Evolutionary conservation across 2,888 invertebrate species (phyloP).

Genomic region (Lacanobia wlatinum): DNA sequence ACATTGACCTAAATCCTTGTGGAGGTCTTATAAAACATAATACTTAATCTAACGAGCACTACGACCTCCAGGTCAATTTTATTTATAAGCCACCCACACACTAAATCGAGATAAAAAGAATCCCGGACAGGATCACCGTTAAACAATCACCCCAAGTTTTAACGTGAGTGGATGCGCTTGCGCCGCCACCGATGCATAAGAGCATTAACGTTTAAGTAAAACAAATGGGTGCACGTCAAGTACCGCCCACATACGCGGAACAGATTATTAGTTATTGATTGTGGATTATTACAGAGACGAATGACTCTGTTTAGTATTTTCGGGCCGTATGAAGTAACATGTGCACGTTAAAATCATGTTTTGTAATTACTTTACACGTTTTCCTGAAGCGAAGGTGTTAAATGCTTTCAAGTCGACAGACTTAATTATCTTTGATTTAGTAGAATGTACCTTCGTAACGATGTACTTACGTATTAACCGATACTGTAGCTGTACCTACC

Average conservation of each 20-base stretch:
- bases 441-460: neutral
- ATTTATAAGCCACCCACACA: constrained; percentile 70
- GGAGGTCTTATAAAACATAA: constrained; percentile 17
- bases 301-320: constrained; percentile 67
- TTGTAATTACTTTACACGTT: constrained; percentile 51
- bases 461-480: neutral
- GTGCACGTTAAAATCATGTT: constrained; percentile 44
- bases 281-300: constrained; percentile 73
- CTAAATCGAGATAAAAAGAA: constrained; percentile 60
- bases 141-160: constrained; percentile 69
- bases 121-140: constrained; percentile 79
- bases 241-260: constrained; percentile 78
- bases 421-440: constrained; percentile 37
- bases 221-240: constrained; percentile 81
- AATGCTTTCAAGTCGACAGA: constrained; percentile 19
- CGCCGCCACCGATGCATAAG: constrained; percentile 74
- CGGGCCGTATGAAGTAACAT: constrained; percentile 62
- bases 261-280: constrained; percentile 81
- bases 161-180: constrained; percentile 64
- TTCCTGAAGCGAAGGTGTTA: constrained; percentile 35
- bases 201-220: constrained; percentile 84
- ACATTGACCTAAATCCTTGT: constrained; percentile 29
- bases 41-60: constrained; percentile 18
- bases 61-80: constrained; percentile 61
- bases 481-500: neutral